Evolutionary conservation across 2,797 vertebrate genomes (phyloP), one percentile per base, ranked within the genome.

Genomic region (Calcarius lapponicus): DNA sequence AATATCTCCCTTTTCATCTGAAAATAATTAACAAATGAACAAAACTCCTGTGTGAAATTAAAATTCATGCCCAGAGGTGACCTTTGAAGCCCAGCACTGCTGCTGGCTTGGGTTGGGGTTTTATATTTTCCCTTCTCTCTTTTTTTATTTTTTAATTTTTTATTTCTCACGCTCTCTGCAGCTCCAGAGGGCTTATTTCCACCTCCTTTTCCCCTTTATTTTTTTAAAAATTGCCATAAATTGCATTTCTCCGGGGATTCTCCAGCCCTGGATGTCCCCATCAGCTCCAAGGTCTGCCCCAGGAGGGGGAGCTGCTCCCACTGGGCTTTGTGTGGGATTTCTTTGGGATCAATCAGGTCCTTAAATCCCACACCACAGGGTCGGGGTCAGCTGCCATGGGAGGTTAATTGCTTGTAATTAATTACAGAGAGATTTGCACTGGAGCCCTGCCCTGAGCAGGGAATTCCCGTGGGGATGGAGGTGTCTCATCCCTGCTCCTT

Each of bases 1-100:
- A 95, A 96, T 97, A 90, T 97, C 95, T 97, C 89, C 57, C 94
- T 96, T 96, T 97, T 92, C 92, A 96, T 97, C 93, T 94, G 94
- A 80, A 96, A 93, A 94, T 96, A 97, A 97, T 97, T 98, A 97
- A 97, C 97, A 96, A 97, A 95, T 95, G 97, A 97, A 96, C 95
- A 88, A 95, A 95, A 95, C 91, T 95, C 90, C 92, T 34, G 79
- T 48, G 93, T 36, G 80, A 85, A 95, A 97, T 97, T 96, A 97
- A 97, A 97, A 96, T 97, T 97, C 95, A 81, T 92, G 95, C 95
- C 94, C 94, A 90, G 94, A 86, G 94, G 94, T 96, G 96, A 97
- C 97, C 97, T 96, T 92, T 96, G 96, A 92, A 95, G 88, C 91
- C 90, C 83, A 7, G 48, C 28, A 2, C 78, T 50, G 91, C 88